Percentiles rank a stretch among this genome's conserved stretches.
Evolutionary conservation across 1,140 invertebrate genomes (phyloP).

Genomic region (Aphelenchoides avenae): DNA sequence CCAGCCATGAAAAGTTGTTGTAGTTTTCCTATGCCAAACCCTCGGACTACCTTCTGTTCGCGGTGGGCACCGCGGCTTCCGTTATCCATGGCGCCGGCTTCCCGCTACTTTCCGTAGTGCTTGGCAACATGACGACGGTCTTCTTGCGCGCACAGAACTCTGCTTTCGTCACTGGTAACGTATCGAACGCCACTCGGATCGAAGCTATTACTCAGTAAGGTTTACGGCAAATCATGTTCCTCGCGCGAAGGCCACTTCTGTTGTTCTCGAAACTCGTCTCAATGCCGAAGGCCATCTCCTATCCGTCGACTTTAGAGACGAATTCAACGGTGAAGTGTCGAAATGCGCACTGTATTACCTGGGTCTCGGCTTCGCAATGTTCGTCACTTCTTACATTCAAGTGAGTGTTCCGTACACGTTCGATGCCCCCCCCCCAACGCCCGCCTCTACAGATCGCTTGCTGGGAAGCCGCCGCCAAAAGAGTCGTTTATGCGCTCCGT

Average conservation of each 20-base stretch:
- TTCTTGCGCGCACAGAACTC: slow-evolving; percentile 58
- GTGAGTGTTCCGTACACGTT: slow-evolving; percentile 21
- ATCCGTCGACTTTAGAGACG: slow-evolving; percentile 51
- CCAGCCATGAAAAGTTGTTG: no score
- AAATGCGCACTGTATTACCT: slow-evolving; percentile 53
- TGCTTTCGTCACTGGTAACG: slow-evolving; percentile 45
- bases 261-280: no score
- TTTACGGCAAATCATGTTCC: slow-evolving; percentile 6
- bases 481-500: slow-evolving; percentile 71
- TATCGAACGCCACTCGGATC: neutral
- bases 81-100: slow-evolving; percentile 57
- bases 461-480: slow-evolving; percentile 61
- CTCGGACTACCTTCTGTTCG: slow-evolving; percentile 34
- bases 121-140: slow-evolving; percentile 56
- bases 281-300: no score
- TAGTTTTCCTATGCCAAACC: slow-evolving; percentile 40
- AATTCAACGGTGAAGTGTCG: slow-evolving; percentile 46
- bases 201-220: slow-evolving; percentile 15
- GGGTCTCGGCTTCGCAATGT: slow-evolving; percentile 51
- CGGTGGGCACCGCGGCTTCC: slow-evolving; percentile 37
- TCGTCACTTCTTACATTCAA: slow-evolving; percentile 57
- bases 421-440: neutral
- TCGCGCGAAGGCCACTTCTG: no score
- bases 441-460: slow-evolving; percentile 55
- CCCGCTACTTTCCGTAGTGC: slow-evolving; percentile 53